Evolutionary conservation across 2,888 invertebrate genomes (phyloP).

Genomic region (Autographa gamma): DNA sequence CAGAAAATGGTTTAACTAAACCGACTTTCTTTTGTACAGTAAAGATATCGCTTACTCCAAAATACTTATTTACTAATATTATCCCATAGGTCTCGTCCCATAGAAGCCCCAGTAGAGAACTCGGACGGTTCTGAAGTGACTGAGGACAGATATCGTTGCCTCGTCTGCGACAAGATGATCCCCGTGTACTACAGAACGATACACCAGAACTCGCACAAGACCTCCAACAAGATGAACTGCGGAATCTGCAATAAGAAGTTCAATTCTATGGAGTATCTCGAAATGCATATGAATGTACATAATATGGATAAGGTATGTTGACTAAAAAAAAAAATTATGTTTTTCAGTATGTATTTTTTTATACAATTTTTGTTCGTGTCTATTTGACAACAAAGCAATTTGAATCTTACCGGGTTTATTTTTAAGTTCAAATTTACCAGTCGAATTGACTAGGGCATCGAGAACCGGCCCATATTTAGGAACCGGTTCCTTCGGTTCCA

Average conservation of each 20-base stretch:
- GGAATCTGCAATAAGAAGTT: constrained; percentile 93
- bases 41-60: no score
- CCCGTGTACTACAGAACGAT: constrained; percentile 85
- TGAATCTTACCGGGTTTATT: no score
- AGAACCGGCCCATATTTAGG: no score
- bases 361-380: no score
- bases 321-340: background rate
- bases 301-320: constrained; percentile 83
- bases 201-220: constrained; percentile 92
- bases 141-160: constrained; percentile 81
- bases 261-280: constrained; percentile 89
- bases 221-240: constrained; percentile 89
- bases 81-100: constrained; percentile 72
- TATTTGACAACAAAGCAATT: no score
- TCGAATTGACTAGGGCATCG: no score
- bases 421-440: no score
- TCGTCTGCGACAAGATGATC: constrained; percentile 86
- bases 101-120: constrained; percentile 83
- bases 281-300: constrained; percentile 93
- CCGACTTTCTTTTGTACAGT: no score
- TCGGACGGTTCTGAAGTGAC: constrained; percentile 66
- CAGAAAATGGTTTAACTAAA: no score
- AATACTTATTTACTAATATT: background rate
- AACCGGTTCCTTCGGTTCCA: no score
- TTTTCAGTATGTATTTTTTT: background rate